phyloP scores from a whole-genome alignment of 2,113 vertebrate genomes.

The Bos javanicus region DNA sequence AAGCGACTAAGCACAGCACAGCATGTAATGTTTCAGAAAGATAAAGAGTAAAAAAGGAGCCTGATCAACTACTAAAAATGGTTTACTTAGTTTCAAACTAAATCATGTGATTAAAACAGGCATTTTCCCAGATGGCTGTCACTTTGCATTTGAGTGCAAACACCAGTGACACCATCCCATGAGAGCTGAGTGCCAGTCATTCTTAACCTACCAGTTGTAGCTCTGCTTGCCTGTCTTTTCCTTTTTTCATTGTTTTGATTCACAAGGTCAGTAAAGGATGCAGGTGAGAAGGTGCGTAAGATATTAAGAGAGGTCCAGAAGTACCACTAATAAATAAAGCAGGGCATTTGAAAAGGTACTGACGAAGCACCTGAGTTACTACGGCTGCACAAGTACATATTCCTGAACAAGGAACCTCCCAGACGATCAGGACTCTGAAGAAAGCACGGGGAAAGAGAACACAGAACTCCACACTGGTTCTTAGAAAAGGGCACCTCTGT shows the following conservation, averaged over 20 bases:
- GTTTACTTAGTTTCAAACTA: slow-evolving; percentile 28
- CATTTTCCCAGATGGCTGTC: background rate
- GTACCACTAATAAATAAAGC: background rate
- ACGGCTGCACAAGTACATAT: background rate
- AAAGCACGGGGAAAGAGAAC: background rate
- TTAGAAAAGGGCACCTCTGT: background rate
- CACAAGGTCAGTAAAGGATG: background rate
- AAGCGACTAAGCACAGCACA: background rate
- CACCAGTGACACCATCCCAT: background rate
- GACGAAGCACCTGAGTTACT: background rate
- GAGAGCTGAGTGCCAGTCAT: background rate
- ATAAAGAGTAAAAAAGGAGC: background rate
- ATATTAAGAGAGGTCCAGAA: background rate
- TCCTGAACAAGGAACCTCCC: background rate
- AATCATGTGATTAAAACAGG: background rate
- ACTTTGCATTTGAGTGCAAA: background rate
- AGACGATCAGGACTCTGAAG: background rate
- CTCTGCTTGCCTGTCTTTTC: background rate
- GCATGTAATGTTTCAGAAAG: background rate
- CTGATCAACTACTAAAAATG: background rate
- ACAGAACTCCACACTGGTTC: too few species aligned
- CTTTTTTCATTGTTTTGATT: background rate
- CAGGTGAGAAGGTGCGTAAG: background rate
- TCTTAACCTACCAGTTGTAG: background rate
- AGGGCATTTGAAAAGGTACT: background rate